Evolutionary conservation across 2,113 vertebrate species (phyloP), one percentile per base, ranked within the genome.

Genomic region (Struthio camelus): DNA sequence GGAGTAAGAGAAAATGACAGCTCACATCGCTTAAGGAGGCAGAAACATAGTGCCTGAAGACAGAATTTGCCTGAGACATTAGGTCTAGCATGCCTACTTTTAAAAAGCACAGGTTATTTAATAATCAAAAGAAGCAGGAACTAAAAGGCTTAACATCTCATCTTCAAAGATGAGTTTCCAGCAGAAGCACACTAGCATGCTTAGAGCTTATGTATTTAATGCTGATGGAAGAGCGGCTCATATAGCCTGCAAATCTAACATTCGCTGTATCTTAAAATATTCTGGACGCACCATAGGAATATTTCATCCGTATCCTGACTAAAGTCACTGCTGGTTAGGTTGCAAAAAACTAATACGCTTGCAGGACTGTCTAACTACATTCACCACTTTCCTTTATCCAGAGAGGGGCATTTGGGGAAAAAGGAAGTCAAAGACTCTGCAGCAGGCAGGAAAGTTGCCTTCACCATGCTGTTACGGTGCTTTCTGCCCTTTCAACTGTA

Each of bases 1-100:
- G 77, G 90, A 91, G 70, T 75, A 91, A 56, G 75, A 93, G 79
- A 93, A 94, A 93, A 93, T 81, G 83, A 94, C 94, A 96, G 79
- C 80, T 92, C 87, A 53, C 40, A 84, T 14, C 83, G 69, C 85
- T 90, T 89, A 90, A 93, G 87, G 77, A 92, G 51, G 62, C 53
- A 91, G 71, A 94, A 93, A 92, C 2, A 36, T 4, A 40, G 27
- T 0, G 3, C n/a, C 44, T 76, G 19, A 90, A 91, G 81, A 77
- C 81, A 70, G 81, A 70, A 83, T 91, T 65, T 87, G 48, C 44
- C 53, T 10, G 34, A 87, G 66, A 87, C 9, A 10, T 25, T 20
- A 51, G 36, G 36, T 72, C 64, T 80, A 94, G 44, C 75, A 58
- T 87, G 50, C 71, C 75, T 85, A 15, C 27, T n/a, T 70, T 78